phyloP scores from a whole-genome alignment of 2,888 invertebrate species.

The Odontocolon sp. region DNA sequence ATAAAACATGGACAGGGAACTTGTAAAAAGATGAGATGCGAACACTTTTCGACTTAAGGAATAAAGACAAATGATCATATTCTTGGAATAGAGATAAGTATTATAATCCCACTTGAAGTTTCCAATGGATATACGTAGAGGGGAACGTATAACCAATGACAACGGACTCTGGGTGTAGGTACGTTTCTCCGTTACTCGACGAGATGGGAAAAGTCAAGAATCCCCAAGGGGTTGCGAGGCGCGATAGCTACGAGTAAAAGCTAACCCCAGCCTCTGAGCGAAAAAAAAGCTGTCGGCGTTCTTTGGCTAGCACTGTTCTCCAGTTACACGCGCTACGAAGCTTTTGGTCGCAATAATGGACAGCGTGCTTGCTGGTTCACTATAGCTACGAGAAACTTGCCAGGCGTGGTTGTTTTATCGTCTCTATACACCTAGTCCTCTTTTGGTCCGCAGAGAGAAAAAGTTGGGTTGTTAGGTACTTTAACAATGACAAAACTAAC shows the following conservation, averaged over 20 bases:
- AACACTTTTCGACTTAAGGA: background rate
- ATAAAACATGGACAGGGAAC: too few species aligned
- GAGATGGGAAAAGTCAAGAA: conserved; percentile 45
- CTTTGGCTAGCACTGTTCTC: conserved; percentile 29
- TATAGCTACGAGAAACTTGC: conserved; percentile 62
- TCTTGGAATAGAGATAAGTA: too few species aligned
- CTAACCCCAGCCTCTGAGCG: conserved; percentile 3
- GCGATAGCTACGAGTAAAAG: conserved; percentile 20
- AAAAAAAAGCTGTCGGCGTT: conserved; percentile 46
- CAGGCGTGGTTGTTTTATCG: conserved; percentile 66
- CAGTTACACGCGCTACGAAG: conserved; percentile 51
- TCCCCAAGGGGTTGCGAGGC: conserved; percentile 50
- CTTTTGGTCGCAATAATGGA: conserved; percentile 68
- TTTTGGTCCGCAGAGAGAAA: background rate
- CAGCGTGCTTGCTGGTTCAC: conserved; percentile 54
- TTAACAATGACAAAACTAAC: too few species aligned
- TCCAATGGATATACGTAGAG: conserved; percentile 4
- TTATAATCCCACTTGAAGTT: conserved; percentile 2
- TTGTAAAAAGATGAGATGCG: too few species aligned
- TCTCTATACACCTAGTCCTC: conserved; percentile 62
- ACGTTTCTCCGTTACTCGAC: conserved; percentile 27
- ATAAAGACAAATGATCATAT: too few species aligned
- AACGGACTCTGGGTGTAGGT: conserved; percentile 24
- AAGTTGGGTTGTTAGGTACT: too few species aligned
- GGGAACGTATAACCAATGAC: conserved; percentile 25